Conservation (phyloP, 1,140 invertebrate species). For the Phenacoccus solenopsis region DNA sequence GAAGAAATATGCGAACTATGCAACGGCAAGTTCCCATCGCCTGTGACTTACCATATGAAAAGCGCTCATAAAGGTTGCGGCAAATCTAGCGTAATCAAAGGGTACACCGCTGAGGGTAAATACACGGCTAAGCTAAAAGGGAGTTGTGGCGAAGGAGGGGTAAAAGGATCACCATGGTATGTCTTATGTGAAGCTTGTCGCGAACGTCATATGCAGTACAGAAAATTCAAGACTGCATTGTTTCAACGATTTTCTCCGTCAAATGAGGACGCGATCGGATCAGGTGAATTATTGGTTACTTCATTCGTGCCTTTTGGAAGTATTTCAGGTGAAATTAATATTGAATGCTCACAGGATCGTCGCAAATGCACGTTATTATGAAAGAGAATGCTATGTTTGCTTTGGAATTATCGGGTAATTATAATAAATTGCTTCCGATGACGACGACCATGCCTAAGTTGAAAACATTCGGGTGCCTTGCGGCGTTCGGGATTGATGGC, state of each 20-base stretch:
- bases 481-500: neutral
- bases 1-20: conserved; percentile 78
- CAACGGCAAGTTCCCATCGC: conserved; percentile 56
- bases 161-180: conserved; percentile 78
- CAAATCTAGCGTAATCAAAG: conserved; percentile 67
- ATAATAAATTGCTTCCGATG: conserved; percentile 31
- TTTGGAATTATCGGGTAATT: conserved; percentile 69
- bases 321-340: no score
- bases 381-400: conserved; percentile 91
- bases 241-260: neutral
- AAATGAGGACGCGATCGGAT: neutral
- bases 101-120: conserved; percentile 73
- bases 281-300: no score
- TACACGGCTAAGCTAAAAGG: conserved; percentile 64
- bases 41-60: conserved; percentile 84
- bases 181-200: conserved; percentile 79
- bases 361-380: conserved; percentile 56
- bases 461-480: neutral
- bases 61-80: conserved; percentile 81
- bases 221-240: neutral
- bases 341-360: conserved; percentile 37
- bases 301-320: no score
- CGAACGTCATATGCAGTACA: conserved; percentile 54
- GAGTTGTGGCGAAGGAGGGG: conserved; percentile 74
- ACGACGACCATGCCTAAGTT: neutral